Evolutionary conservation across 2,888 invertebrate genomes (phyloP), one percentile per base, ranked within the genome.

Genomic region (Lasioglossum lativentre): DNA sequence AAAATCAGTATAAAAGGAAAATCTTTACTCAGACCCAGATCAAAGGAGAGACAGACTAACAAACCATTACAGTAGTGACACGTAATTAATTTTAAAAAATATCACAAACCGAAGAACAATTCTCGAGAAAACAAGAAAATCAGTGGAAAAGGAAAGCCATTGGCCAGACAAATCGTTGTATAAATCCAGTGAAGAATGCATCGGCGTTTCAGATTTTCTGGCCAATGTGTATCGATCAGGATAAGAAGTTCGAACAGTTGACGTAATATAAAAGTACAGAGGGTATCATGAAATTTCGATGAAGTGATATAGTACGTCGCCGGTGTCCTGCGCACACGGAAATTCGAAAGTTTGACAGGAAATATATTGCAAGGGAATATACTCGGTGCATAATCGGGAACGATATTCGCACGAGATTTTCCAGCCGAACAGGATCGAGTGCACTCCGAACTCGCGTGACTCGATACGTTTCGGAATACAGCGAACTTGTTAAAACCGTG

Each of bases 401-500:
- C 4, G 23, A n/a, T 70, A 40, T n/a, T 10, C 23, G 40, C n/a
- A 4, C 70, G 23, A 70, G 40, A 40, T 38, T 70, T 70, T 40
- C 38, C 14, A 12, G n/a, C 0, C 40, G 12, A 5, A 14, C 38
- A 4, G 14, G 40, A 14, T n/a, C 70, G 6, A 27, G 70, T 40
- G 40, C 40, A 70, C 40, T n/a, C 0, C 23, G 12, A n/a, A n/a
- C n/a, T n/a, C 23, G 12, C 23, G 63, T 8, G 30, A n/a, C 40
- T 5, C 4, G 40, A 56, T 73, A 23, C 59, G 34, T 78, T 19
- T n/a, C 4, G 6, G 2, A 4, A 5, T 3, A 40, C 30, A 19
- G 38, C 1, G n/a, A 56, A 56, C 38, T 80, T 76, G 72, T 80
- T 77, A 73, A 72, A 68, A 45, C 52, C 52, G 23, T 27, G 30